Conservation (phyloP, 2,888 invertebrate species). For the Tenthredo livida region DNA sequence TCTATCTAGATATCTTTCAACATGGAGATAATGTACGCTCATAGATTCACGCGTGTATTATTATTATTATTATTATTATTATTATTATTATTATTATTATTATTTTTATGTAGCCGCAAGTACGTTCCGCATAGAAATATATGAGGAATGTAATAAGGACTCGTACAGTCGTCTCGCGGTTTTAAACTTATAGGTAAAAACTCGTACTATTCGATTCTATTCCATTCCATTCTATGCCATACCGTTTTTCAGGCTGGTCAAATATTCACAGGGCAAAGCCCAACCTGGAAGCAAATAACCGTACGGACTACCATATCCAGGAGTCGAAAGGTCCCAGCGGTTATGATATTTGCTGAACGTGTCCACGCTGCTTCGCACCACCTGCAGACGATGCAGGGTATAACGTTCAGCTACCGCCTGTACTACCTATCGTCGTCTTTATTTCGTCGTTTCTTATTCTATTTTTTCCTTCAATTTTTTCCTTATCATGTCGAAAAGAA, state of each 20-base stretch:
- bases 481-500: too few relatives aligned
- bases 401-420: conserved; percentile 17
- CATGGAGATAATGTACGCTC: neutral
- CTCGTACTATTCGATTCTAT: too few relatives aligned
- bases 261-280: conserved; percentile 32
- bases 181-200: neutral
- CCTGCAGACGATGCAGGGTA: neutral
- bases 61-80: neutral
- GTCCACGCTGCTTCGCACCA: neutral
- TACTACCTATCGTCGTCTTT: too few relatives aligned
- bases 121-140: conserved; percentile 20
- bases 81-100: neutral
- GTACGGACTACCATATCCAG: conserved; percentile 40
- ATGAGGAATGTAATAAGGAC: neutral
- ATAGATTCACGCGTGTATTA: neutral
- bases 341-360: conserved; percentile 51
- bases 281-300: conserved; percentile 7
- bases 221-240: conserved; percentile 5
- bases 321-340: conserved; percentile 31
- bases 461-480: neutral
- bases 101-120: neutral
- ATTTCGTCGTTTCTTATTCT: neutral
- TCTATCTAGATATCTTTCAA: neutral
- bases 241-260: conserved; percentile 21
- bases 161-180: neutral